Base-by-base conservation (phyloP, 2,888 invertebrate genomes). In the Lasioglossum oenotherae region DNA sequence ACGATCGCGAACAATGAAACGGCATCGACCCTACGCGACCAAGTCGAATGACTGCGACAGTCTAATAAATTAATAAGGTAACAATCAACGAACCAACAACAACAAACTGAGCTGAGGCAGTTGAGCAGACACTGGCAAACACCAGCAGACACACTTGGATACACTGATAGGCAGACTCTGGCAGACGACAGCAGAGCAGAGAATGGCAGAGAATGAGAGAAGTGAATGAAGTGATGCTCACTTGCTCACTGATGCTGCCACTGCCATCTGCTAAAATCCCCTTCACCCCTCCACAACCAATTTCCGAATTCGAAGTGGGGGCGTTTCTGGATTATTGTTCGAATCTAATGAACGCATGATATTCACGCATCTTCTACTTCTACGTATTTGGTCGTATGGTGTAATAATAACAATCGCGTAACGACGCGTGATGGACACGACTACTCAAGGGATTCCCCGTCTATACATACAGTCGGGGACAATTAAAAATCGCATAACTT, bases 361-460 rank as follows among this genome's bases (percentile, higher is more conserved):
- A 57, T 64, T 16, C 27, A 64, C 0, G 16, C 27, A 64, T 6
- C 6, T 64, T 31, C 27, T 14, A 16, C 6, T 64, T 31, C 27
- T 14, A 31, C 64, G 64, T 16, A 64, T 31, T 64, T 14, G 16
- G 31, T 19, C 16, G 64, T 64, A n/a, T n/a, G 12, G n/a, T 57
- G n/a, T 57, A 57, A n/a, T 57, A 57, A 23, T n/a, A 53, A 57
- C 8, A 57, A 57, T 57, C n/a, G 64, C 64, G 64, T 64, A 64
- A 35, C 31, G 16, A 35, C 64, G 35, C 19, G 35, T 64, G 27
- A 31, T 8, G 3, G 64, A 31, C 31, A 64, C 64, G 31, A 31
- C 16, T 16, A 35, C 6, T 5, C 31, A 31, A 64, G 31, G 64
- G 16, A 64, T 31, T 64, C 2, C 64, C 64, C 64, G 19, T 64